Conservation (phyloP, 2,113 vertebrate genomes). For the Aspidoscelis tigris region DNA sequence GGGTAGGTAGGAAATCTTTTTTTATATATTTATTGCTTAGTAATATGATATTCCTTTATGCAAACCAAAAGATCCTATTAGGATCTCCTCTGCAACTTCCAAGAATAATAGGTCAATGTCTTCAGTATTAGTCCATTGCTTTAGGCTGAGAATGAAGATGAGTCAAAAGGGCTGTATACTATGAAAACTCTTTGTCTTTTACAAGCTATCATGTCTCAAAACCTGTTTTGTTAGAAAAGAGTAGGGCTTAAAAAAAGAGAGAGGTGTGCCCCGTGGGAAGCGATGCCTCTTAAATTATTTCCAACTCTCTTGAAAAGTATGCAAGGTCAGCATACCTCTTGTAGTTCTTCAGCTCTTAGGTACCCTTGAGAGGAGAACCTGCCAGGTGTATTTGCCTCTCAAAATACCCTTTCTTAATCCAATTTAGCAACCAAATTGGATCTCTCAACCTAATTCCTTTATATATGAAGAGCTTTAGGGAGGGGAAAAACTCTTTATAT, state of each 20-base stretch:
- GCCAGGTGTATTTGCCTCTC: conserved; percentile 19
- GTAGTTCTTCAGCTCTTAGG: not conserved
- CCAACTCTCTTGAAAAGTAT: not conserved
- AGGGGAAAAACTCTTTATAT: conserved; percentile 1
- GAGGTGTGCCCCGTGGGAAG: not conserved
- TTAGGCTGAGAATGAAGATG: not conserved
- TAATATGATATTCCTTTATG: not conserved
- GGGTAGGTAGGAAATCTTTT: not conserved
- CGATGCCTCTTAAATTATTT: not conserved
- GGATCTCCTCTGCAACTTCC: not conserved
- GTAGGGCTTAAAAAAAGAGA: not conserved
- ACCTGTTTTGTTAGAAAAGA: not conserved
- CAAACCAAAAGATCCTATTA: not conserved
- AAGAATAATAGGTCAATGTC: not conserved
- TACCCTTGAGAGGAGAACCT: not conserved
- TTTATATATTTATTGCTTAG: not conserved
- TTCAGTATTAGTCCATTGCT: not conserved
- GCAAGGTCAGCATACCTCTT: not conserved
- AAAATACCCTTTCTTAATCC: conserved; percentile 59
- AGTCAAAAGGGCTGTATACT: not conserved
- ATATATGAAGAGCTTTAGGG: conserved; percentile 5
- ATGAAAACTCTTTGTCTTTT: not conserved
- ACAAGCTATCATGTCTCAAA: not conserved
- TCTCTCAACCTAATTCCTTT: conserved; percentile 57
- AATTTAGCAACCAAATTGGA: conserved; percentile 57